Percentiles rank a stretch among this genome's conserved stretches.
These are phyloP conservation scores for Caenorhabditis sp. DNA, from an alignment of 2,888 invertebrate genomes.

Conservation along the genomic window DNA sequence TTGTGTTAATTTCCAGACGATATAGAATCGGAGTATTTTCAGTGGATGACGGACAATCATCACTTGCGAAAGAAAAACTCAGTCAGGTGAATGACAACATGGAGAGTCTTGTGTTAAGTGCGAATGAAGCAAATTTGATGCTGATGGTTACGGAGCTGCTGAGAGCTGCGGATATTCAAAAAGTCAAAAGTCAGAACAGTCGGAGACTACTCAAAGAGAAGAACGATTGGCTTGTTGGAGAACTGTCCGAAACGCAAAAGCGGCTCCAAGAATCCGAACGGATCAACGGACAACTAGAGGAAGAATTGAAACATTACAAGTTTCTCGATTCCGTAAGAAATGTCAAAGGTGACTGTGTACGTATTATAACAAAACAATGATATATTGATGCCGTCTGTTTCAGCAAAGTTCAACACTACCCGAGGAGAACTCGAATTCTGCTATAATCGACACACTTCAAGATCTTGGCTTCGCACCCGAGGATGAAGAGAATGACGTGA, in stretches of 20 bases:
- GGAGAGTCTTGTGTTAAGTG: slow-evolving; percentile 35
- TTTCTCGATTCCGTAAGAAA: slow-evolving; percentile 97
- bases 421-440: slow-evolving; percentile 45
- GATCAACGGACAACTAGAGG: slow-evolving; percentile 94
- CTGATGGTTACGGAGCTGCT: slow-evolving; percentile 96
- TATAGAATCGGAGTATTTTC: background rate
- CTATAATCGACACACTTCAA: slow-evolving; percentile 79
- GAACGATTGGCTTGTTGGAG: slow-evolving; percentile 99
- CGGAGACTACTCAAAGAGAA: slow-evolving; percentile 93
- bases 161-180: slow-evolving; percentile 96
- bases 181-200: slow-evolving; percentile 94
- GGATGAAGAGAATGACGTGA: slow-evolving; percentile 69
- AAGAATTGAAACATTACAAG: slow-evolving; percentile 97
- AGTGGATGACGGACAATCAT: slow-evolving; percentile 58
- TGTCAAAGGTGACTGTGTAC: slow-evolving; percentile 85
- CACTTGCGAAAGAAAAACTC: slow-evolving; percentile 65
- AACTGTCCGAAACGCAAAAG: slow-evolving; percentile 96
- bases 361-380: background rate
- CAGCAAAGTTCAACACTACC: slow-evolving; percentile 20
- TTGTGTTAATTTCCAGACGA: background rate
- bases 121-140: slow-evolving; percentile 86
- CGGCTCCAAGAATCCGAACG: slow-evolving; percentile 81
- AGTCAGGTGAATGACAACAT: slow-evolving; percentile 63
- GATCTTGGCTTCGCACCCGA: slow-evolving; percentile 83
- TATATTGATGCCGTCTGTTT: background rate